These are phyloP conservation scores for Zaprionus lineosus DNA, from an alignment of 2,888 invertebrate species.

Conservation along the genomic window DNA sequence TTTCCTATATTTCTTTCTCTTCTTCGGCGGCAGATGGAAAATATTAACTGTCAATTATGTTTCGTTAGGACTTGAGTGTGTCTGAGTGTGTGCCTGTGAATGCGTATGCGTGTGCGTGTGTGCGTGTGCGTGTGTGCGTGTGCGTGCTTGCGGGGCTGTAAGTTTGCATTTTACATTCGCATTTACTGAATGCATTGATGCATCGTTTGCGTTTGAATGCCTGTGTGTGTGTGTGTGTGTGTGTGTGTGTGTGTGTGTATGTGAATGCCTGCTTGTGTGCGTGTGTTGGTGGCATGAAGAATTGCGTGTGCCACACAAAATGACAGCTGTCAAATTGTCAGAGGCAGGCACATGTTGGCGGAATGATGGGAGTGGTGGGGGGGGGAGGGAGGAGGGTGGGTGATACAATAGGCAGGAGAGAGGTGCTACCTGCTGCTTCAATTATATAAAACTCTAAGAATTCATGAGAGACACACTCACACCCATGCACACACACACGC, in stretches of 20 bases:
- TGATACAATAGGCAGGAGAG: too few relatives aligned
- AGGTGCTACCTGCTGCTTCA: constrained; percentile 12
- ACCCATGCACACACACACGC: neutral
- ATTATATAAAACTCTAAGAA: constrained; percentile 20
- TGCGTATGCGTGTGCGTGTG: neutral
- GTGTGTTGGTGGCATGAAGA: constrained; percentile 28
- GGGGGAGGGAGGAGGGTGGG: neutral
- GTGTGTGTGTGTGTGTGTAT: too few relatives aligned
- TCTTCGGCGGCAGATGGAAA: constrained; percentile 55
- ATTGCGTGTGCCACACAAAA: constrained; percentile 27
- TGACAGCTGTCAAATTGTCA: constrained; percentile 43
- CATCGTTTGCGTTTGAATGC: constrained; percentile 17
- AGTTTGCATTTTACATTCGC: constrained; percentile 6
- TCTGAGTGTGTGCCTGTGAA: neutral
- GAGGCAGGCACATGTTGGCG: constrained; percentile 7
- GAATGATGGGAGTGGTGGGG: neutral
- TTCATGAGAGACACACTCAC: constrained; percentile 4
- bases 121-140: constrained; percentile 7
- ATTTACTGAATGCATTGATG: constrained; percentile 25
- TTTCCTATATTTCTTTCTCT: constrained; percentile 17
- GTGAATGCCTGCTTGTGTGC: too few relatives aligned
- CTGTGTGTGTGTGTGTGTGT: too few relatives aligned
- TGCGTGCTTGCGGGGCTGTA: neutral
- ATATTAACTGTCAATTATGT: constrained; percentile 71
- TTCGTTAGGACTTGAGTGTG: constrained; percentile 2